These are phyloP conservation scores for Zapornia atra DNA, from an alignment of 2,113 vertebrate genomes.

Conservation along the genomic window DNA sequence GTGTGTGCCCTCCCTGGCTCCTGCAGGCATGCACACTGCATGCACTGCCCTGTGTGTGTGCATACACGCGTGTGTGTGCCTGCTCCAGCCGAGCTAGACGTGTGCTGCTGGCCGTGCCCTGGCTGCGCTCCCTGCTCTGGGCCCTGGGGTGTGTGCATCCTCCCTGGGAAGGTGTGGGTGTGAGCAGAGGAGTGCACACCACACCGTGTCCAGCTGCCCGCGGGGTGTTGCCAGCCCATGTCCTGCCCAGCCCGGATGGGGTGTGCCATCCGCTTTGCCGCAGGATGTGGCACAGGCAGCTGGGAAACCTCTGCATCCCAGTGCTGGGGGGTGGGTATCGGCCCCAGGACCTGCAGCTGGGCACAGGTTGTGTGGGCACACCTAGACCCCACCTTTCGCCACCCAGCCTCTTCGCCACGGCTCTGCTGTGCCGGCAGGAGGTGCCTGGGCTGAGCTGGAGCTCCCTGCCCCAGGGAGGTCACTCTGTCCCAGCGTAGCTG, in stretches of 20 bases:
- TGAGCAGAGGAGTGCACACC: neutral
- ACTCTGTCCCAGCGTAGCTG: neutral
- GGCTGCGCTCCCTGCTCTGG: neutral
- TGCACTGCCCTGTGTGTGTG: neutral
- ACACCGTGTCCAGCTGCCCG: neutral
- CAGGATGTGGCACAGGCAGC: neutral
- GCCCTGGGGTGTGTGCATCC: fast-evolving
- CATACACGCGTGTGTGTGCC: neutral
- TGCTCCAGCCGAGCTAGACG: neutral
- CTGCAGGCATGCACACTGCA: neutral
- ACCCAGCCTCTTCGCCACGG: fast-evolving
- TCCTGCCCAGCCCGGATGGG: neutral
- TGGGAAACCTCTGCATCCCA: neutral
- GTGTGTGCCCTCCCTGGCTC: neutral
- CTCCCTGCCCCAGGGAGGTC: neutral
- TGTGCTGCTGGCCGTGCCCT: neutral
- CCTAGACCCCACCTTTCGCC: neutral
- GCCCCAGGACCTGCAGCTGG: neutral
- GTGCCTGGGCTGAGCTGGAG: neutral
- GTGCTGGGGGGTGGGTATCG: fast-evolving
- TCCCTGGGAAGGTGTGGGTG: neutral
- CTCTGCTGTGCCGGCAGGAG: neutral
- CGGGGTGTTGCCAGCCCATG: neutral
- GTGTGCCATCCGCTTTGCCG: neutral
- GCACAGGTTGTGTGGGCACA: neutral